Evolutionary conservation across 2,797 vertebrate species (phyloP).

Genomic region (Acanthopagrus latus): DNA sequence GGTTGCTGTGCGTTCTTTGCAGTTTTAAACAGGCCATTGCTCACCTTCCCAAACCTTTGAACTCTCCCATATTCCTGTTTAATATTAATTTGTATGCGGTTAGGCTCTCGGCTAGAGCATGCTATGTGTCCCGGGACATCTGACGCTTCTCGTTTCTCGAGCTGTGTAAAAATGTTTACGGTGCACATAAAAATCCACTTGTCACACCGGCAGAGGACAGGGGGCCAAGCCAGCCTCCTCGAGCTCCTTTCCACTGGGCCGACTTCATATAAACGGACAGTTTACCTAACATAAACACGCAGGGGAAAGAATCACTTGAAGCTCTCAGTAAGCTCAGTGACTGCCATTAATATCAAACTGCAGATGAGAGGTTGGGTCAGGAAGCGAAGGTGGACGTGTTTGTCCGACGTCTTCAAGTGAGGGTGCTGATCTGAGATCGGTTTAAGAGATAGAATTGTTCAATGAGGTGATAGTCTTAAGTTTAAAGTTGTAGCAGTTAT

Average conservation of each 20-base stretch:
- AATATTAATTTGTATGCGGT: constrained; percentile 56
- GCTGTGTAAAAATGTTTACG: constrained; percentile 60
- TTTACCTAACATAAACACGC: constrained; percentile 68
- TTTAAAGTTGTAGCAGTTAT: neutral
- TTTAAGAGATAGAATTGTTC: neutral
- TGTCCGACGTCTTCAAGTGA: neutral
- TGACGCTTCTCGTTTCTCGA: constrained; percentile 46
- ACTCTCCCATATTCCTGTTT: constrained; percentile 41
- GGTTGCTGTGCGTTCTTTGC: constrained; percentile 4
- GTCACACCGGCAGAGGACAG: constrained; percentile 26
- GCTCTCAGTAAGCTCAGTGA: constrained; percentile 54
- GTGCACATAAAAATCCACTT: constrained; percentile 70
- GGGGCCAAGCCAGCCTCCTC: constrained; percentile 21
- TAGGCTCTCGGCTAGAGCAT: constrained; percentile 7
- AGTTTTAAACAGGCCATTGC: constrained; percentile 19
- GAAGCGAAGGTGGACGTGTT: constrained; percentile 10
- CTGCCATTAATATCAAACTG: constrained; percentile 57
- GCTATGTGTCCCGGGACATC: constrained; percentile 51
- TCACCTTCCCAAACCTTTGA: constrained; percentile 34
- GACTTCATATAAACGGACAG: constrained; percentile 50
- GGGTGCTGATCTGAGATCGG: neutral
- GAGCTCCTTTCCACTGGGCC: constrained; percentile 31
- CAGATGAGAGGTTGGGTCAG: constrained; percentile 35
- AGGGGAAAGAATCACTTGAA: constrained; percentile 70
- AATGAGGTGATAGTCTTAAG: neutral